Evolutionary conservation across 2,113 vertebrate species (phyloP).

Genomic region (Steatornis caripensis): DNA sequence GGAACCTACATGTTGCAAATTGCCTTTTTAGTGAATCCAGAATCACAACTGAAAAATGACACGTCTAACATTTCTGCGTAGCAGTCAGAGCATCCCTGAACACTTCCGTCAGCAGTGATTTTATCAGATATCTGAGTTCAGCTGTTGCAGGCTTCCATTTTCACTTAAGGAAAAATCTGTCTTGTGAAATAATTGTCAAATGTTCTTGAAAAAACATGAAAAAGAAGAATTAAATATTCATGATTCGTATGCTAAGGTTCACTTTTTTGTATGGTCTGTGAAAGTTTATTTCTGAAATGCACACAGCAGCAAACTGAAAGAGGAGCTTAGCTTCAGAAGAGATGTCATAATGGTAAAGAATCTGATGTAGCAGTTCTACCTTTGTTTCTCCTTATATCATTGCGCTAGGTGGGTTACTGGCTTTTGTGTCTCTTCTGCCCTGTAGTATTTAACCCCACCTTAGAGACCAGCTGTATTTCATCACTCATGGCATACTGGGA

Average conservation of each 20-base stretch:
- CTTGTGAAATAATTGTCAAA: conserved; percentile 32
- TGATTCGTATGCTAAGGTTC: not conserved
- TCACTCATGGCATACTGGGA: not conserved
- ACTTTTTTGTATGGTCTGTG: not conserved
- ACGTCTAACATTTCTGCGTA: not conserved
- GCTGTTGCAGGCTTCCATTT: not conserved
- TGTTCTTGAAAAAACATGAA: not conserved
- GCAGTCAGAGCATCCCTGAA: not conserved
- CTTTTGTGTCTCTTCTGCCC: not conserved
- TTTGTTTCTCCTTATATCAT: not conserved
- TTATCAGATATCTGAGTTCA: conserved; percentile 43
- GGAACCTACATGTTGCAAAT: not conserved
- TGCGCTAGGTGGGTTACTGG: not conserved
- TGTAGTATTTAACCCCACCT: not conserved
- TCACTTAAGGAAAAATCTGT: conserved; percentile 6
- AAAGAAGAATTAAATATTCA: conserved; percentile 20
- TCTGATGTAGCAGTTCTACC: not conserved
- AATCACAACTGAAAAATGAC: conserved; percentile 17
- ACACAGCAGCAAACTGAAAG: not conserved
- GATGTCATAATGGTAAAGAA: not conserved
- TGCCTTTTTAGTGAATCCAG: not conserved
- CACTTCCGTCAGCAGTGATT: conserved; percentile 8
- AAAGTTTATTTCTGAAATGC: not conserved
- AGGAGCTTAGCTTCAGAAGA: not conserved
- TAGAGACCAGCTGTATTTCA: not conserved